Evolutionary conservation across 2,797 vertebrate genomes (phyloP), one percentile per base, ranked within the genome.

Genomic region (Poeciliopsis gracilis): DNA sequence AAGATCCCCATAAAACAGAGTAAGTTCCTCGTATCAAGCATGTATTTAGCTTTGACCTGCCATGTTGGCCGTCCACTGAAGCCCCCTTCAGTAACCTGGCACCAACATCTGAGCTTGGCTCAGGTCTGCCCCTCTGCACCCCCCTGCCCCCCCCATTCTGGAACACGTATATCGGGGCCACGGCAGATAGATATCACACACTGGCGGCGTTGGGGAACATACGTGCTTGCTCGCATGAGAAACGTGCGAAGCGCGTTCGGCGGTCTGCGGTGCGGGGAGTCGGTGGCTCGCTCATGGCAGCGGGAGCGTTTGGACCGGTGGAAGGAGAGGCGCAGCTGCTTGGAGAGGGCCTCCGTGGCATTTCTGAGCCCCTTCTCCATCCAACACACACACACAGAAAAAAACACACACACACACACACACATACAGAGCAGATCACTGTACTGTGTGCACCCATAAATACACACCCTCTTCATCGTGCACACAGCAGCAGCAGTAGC

Each of bases 251-350:
- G 2, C 33, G 33, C 33, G 33, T 33, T 33, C 33, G 33, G 33
- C 33, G 33, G 81, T 63, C 30, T 81, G 88, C 72, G 84, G 85
- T 82, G 80, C 77, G 59, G 59, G 59, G 89, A 79, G 84, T 79
- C 78, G 91, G 91, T 87, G 91, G 90, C 91, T 87, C 82, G 79
- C 86, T 86, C 92, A 91, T 95, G 95, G 93, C 94, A 91, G 83
- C 86, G 8, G 79, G 77, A 88, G 87, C 87, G 75, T 84, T 94
- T 93, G 94, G 94, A 93, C 90, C 38, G 82, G 83, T 76, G 81
- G 86, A 81, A 89, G 81, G 80, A 87, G 89, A 88, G 92, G 90
- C 95, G 93, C 95, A 95, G 95, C 95, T 96, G 95, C 93, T 93
- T 94, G 93, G 93, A 95, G 88, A 90, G 93, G 84, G 86, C 72